Evolutionary conservation across 2,113 vertebrate genomes (phyloP).

Genomic region (Catharus minimus): DNA sequence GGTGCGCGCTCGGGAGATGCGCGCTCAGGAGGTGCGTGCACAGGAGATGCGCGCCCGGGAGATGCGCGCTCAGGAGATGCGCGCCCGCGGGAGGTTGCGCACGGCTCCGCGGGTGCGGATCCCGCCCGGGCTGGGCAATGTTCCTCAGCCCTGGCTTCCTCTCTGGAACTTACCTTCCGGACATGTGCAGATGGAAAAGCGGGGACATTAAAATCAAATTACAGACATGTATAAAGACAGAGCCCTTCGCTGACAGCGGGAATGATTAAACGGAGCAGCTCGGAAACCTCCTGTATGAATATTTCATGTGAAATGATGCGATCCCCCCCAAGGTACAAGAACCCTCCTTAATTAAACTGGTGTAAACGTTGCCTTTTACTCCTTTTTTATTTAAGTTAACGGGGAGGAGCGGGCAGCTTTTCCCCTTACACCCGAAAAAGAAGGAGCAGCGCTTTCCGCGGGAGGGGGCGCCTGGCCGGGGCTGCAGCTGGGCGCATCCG

Average conservation of each 20-base stretch:
- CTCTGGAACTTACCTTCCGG: not conserved
- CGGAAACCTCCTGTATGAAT: slow-evolving; percentile 26
- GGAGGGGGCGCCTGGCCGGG: not conserved
- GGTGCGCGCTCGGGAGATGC: too few species aligned
- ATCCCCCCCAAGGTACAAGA: slow-evolving; percentile 20
- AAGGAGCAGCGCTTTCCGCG: not conserved
- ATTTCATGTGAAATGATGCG: slow-evolving; percentile 15
- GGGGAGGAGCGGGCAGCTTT: not conserved
- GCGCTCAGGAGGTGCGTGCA: too few species aligned
- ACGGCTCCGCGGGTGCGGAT: not conserved
- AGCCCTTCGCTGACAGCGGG: not conserved
- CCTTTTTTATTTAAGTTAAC: not conserved
- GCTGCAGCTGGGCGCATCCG: not conserved
- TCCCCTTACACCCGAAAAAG: not conserved
- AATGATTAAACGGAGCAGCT: slow-evolving; percentile 2
- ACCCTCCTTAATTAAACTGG: slow-evolving; percentile 30
- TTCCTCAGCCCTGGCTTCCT: not conserved
- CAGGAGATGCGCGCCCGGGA: too few species aligned
- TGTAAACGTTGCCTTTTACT: slow-evolving; percentile 38
- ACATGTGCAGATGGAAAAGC: not conserved
- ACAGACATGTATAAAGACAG: not conserved
- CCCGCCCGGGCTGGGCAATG: not conserved
- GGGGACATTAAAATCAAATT: not conserved
- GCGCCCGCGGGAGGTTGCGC: not conserved
- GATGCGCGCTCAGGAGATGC: too few species aligned